phyloP scores from a whole-genome alignment of 2,113 vertebrate genomes.

The Mirza zaza region DNA sequence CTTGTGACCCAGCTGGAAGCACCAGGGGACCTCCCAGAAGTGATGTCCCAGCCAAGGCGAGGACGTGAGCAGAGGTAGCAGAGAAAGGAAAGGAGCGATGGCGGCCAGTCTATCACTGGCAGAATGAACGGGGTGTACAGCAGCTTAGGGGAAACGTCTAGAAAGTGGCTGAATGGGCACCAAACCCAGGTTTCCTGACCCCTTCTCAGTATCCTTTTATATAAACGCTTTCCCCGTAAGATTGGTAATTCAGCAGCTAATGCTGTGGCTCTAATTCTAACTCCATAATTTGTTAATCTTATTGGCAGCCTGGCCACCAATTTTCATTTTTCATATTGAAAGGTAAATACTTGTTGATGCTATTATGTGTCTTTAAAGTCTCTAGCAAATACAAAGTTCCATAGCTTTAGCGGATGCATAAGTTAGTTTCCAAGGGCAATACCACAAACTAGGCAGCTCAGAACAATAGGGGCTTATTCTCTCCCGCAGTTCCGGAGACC shows the following conservation, averaged over 20 bases:
- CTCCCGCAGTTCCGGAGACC: neutral
- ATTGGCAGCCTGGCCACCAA: neutral
- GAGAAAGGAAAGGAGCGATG: neutral
- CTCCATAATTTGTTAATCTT: neutral
- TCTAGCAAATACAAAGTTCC: neutral
- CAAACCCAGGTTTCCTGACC: neutral
- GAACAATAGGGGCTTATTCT: neutral
- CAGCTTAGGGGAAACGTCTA: neutral
- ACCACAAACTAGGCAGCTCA: neutral
- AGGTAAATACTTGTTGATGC: neutral
- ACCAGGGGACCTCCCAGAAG: neutral
- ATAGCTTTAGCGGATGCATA: neutral
- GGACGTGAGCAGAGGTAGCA: no score
- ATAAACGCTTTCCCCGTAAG: neutral
- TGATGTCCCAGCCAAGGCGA: no score
- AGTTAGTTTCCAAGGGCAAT: neutral
- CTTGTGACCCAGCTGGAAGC: neutral
- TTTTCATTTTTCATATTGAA: neutral
- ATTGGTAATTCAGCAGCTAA: neutral
- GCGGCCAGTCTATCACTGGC: rapidly evolving
- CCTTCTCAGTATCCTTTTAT: no score
- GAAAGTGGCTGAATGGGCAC: rapidly evolving
- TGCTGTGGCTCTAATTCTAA: neutral
- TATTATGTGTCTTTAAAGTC: neutral
- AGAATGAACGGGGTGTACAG: neutral